phyloP scores from a whole-genome alignment of 2,113 vertebrate genomes.

The Rhadina sibilatrix region DNA sequence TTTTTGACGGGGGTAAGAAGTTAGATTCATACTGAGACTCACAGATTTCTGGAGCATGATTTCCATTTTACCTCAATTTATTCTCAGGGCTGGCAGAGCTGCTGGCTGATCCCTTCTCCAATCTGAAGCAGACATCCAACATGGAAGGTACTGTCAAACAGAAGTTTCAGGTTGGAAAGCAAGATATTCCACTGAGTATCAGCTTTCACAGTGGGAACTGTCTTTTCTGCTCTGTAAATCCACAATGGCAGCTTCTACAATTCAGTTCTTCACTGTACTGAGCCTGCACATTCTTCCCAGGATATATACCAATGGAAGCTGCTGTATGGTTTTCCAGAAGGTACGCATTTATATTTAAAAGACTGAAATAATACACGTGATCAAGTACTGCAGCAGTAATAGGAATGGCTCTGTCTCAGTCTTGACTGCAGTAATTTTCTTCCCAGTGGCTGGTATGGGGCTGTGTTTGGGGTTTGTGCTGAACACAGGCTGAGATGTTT shows the following conservation, averaged over 20 bases:
- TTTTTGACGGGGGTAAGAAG: not conserved
- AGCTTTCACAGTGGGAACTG: fast-evolving
- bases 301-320: fast-evolving
- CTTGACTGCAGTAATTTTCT: not conserved
- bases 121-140: not conserved
- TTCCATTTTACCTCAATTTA: not conserved
- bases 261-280: not conserved
- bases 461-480: not conserved
- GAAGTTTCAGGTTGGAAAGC: not conserved
- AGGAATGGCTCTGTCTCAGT: not conserved
- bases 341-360: not conserved
- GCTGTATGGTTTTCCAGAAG: not conserved
- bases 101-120: not conserved
- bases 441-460: fast-evolving
- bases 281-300: not conserved
- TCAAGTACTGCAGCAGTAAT: not conserved
- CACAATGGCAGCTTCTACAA: too few relatives aligned
- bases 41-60: not conserved
- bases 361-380: not conserved
- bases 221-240: not conserved
- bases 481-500: not conserved
- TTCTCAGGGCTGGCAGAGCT: not conserved
- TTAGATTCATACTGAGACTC: not conserved
- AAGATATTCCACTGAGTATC: not conserved
- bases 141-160: not conserved